Percentiles rank a stretch among this genome's conserved stretches.
phyloP scores from a whole-genome alignment of 2,797 vertebrate genomes.

The Somateria mollissima region DNA sequence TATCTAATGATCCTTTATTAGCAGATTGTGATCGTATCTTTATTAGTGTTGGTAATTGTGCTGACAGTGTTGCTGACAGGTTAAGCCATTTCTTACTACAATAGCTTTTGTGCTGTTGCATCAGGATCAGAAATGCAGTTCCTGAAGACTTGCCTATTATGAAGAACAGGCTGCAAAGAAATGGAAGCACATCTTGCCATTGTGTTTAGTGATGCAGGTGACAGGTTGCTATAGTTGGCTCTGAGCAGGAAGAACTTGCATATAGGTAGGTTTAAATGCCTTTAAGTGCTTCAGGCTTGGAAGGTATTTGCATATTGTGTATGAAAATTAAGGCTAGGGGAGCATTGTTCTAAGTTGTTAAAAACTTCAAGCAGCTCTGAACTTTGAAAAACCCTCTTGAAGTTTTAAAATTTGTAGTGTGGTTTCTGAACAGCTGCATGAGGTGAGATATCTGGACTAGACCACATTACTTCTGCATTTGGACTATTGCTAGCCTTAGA shows the following conservation, averaged over 20 bases:
- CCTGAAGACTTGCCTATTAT: conserved; percentile 44
- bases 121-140: conserved; percentile 32
- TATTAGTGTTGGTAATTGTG: conserved; percentile 30
- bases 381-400: not conserved
- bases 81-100: conserved; percentile 40
- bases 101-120: conserved; percentile 46
- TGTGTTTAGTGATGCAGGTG: conserved; percentile 32
- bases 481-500: not conserved
- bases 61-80: conserved; percentile 34
- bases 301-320: not conserved
- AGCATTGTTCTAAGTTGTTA: not conserved
- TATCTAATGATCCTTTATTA: conserved; percentile 25
- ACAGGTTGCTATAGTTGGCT: conserved; percentile 21
- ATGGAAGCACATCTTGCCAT: conserved; percentile 36
- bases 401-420: not conserved
- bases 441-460: not conserved
- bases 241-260: conserved; percentile 14
- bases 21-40: conserved; percentile 36
- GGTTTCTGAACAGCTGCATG: not conserved
- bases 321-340: not conserved
- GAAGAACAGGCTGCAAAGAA: conserved; percentile 51
- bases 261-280: not conserved
- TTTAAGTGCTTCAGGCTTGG: not conserved
- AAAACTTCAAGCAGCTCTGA: not conserved
- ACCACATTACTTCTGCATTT: not conserved